Conservation (phyloP, 2,888 invertebrate species). For the Drosophila fulvimacula region DNA sequence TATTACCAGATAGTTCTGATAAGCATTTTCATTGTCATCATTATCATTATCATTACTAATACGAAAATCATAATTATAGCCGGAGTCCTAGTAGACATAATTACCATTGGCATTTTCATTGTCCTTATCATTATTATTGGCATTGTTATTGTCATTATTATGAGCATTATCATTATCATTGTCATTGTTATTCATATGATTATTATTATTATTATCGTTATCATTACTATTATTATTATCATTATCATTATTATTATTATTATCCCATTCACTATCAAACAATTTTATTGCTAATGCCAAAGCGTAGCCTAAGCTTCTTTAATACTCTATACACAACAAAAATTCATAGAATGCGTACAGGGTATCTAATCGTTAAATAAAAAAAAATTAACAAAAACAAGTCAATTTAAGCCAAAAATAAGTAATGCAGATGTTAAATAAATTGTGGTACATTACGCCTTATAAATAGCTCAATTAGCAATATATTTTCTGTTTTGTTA, state of each 20-base stretch:
- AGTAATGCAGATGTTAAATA: slow-evolving; percentile 25
- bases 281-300: too few species aligned
- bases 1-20: not conserved
- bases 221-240: not conserved
- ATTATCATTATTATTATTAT: not conserved
- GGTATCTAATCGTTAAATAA: slow-evolving; percentile 4
- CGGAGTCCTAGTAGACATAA: too few species aligned
- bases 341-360: not conserved
- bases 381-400: not conserved
- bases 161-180: not conserved
- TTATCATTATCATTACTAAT: not conserved
- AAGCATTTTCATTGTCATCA: not conserved
- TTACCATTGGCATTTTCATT: not conserved
- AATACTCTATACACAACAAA: not conserved
- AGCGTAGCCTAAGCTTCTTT: not conserved
- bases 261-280: not conserved
- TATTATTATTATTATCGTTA: not conserved
- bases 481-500: not conserved
- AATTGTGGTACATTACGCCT: not conserved
- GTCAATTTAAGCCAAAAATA: not conserved
- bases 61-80: not conserved
- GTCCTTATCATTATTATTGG: not conserved
- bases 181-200: not conserved
- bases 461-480: slow-evolving; percentile 7
- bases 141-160: not conserved